A percentile compares a stretch with the other conserved stretches of the same genome.
Evolutionary conservation across 2,888 invertebrate genomes (phyloP).

Genomic region (Pristionchus japonicus): DNA sequence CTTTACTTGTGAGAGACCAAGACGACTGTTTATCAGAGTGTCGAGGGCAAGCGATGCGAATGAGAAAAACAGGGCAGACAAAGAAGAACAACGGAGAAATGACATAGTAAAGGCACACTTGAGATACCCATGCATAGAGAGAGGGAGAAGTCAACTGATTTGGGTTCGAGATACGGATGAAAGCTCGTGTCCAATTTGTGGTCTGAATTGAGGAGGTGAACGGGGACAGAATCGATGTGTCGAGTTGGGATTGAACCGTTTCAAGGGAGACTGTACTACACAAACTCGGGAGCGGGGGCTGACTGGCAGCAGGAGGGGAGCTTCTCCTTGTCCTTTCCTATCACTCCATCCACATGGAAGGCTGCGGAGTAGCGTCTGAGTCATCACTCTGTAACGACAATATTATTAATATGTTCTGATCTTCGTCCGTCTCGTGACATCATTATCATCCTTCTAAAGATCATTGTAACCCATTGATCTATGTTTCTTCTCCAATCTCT

Average conservation of each 20-base stretch:
- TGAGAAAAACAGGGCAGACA: not conserved
- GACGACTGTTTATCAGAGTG: conserved; percentile 25
- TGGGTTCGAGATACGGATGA: conserved; percentile 28
- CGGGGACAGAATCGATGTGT: conserved; percentile 30
- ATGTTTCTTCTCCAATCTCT: too few relatives aligned
- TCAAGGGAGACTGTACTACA: conserved; percentile 49
- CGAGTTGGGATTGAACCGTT: not conserved
- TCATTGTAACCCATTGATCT: too few relatives aligned
- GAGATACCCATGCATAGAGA: not conserved
- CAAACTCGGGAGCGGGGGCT: conserved; percentile 61
- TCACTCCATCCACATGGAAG: conserved; percentile 75
- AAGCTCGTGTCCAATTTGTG: conserved; percentile 28
- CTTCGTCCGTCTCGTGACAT: not conserved
- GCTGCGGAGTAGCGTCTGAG: conserved; percentile 69
- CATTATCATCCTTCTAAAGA: too few relatives aligned
- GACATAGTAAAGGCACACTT: conserved; percentile 38
- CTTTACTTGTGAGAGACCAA: not conserved
- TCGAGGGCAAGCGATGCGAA: conserved; percentile 30
- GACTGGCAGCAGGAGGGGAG: conserved; percentile 43
- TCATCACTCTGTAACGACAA: conserved; percentile 57
- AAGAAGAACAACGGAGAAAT: not conserved
- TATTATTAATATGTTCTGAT: not conserved
- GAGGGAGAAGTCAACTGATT: conserved; percentile 35
- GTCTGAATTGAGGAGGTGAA: not conserved
- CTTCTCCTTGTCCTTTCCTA: conserved; percentile 65